phyloP scores from a whole-genome alignment of 1,140 invertebrate genomes.

The Archivesica marissinica region DNA sequence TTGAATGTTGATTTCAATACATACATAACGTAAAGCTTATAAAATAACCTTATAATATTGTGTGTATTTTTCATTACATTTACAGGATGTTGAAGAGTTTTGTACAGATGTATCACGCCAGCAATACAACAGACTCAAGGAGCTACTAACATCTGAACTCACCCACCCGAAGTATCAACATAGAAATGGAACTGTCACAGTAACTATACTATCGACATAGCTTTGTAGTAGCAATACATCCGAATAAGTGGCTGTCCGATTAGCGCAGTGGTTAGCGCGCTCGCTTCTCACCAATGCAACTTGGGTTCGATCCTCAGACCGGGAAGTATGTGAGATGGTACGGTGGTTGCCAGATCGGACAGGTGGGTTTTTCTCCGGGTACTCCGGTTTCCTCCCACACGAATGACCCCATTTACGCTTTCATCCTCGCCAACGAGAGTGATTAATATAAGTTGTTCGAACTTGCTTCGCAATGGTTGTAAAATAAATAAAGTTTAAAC shows the following conservation, averaged over 20 bases:
- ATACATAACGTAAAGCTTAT: too few relatives aligned
- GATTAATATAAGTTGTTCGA: too few relatives aligned
- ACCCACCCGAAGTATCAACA: conserved; percentile 8
- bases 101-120: background rate
- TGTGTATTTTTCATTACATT: background rate
- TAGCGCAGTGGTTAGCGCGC: background rate
- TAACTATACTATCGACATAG: background rate
- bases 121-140: background rate
- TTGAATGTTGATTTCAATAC: too few relatives aligned
- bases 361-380: too few relatives aligned
- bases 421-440: too few relatives aligned
- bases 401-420: too few relatives aligned
- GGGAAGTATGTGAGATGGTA: too few relatives aligned
- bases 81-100: background rate
- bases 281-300: background rate
- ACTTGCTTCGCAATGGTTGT: too few relatives aligned
- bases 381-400: too few relatives aligned
- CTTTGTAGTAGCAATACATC: background rate
- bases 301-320: background rate
- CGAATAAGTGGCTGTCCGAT: background rate
- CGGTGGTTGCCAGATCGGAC: too few relatives aligned
- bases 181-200: background rate
- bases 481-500: too few relatives aligned
- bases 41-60: too few relatives aligned
- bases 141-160: background rate